These are phyloP conservation scores for Xiphophorus birchmanni DNA, from an alignment of 2,797 vertebrate genomes.

Conservation along the genomic window DNA sequence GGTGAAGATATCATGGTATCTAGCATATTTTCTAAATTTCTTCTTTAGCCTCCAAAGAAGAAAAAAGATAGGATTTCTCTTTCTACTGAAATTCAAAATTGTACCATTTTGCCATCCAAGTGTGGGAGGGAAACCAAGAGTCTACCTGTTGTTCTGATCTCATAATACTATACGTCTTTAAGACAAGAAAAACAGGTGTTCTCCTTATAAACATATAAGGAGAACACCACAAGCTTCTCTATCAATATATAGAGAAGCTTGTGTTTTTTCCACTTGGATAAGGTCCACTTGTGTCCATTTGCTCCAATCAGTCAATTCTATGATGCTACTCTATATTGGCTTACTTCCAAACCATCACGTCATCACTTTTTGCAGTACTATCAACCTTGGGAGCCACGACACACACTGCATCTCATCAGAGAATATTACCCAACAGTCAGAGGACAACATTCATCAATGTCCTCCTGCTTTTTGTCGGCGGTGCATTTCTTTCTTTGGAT, in stretches of 20 bases:
- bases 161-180: neutral
- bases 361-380: slow-evolving; percentile 66
- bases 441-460: slow-evolving; percentile 83
- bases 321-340: slow-evolving; percentile 43
- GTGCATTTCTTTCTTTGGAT: slow-evolving; percentile 70
- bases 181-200: neutral
- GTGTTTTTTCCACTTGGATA: neutral
- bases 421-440: slow-evolving; percentile 76
- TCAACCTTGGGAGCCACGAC: slow-evolving; percentile 75
- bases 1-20: neutral
- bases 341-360: slow-evolving; percentile 42
- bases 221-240: too few species aligned
- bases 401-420: slow-evolving; percentile 70
- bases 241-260: neutral
- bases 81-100: neutral
- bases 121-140: neutral
- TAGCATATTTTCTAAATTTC: neutral
- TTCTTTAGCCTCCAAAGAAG: neutral
- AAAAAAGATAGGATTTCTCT: too few species aligned
- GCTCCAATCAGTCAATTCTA: slow-evolving; percentile 29
- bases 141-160: neutral
- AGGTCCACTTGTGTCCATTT: slow-evolving; percentile 3
- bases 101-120: neutral
- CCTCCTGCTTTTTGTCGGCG: slow-evolving; percentile 68
- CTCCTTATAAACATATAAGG: neutral